phyloP scores from a whole-genome alignment of 2,888 invertebrate species.

The Heliconius sara region DNA sequence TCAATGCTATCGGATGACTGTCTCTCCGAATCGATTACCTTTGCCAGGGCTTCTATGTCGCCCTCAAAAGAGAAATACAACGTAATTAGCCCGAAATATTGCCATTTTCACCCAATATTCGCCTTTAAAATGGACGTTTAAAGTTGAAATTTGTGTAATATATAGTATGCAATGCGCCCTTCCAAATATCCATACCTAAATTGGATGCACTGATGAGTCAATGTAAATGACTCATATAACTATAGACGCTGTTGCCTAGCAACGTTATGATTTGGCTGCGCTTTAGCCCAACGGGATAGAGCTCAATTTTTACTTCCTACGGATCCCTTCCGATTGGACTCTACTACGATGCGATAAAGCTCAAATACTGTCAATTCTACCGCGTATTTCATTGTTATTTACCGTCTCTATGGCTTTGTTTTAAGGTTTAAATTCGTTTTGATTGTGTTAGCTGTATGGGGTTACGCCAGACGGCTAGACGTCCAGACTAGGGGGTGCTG shows the following conservation, averaged over 20 bases:
- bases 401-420: slow-evolving; percentile 32
- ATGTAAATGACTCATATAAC: slow-evolving; percentile 38
- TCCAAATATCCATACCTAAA: slow-evolving; percentile 44
- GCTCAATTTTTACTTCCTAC: slow-evolving; percentile 30
- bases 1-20: slow-evolving; percentile 41
- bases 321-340: slow-evolving; percentile 33
- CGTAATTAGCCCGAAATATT: slow-evolving; percentile 46
- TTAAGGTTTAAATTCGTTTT: slow-evolving; percentile 41
- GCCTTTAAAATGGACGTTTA: slow-evolving; percentile 19
- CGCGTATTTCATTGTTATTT: slow-evolving; percentile 43
- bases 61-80: slow-evolving; percentile 44
- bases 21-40: slow-evolving; percentile 46
- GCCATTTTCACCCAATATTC: slow-evolving; percentile 11
- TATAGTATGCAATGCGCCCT: slow-evolving; percentile 34
- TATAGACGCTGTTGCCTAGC: slow-evolving; percentile 46
- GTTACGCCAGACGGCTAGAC: slow-evolving; percentile 55
- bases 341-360: slow-evolving; percentile 38
- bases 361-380: slow-evolving; percentile 43
- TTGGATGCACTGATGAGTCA: slow-evolving; percentile 48
- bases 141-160: slow-evolving; percentile 32
- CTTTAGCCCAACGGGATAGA: slow-evolving; percentile 32
- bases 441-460: slow-evolving; percentile 47
- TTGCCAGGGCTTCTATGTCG: slow-evolving; percentile 43
- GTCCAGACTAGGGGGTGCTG: slow-evolving; percentile 54
- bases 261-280: slow-evolving; percentile 31